Evolutionary conservation across 2,797 vertebrate genomes (phyloP), one percentile per base, ranked within the genome.

Genomic region (Synanceia verrucosa): DNA sequence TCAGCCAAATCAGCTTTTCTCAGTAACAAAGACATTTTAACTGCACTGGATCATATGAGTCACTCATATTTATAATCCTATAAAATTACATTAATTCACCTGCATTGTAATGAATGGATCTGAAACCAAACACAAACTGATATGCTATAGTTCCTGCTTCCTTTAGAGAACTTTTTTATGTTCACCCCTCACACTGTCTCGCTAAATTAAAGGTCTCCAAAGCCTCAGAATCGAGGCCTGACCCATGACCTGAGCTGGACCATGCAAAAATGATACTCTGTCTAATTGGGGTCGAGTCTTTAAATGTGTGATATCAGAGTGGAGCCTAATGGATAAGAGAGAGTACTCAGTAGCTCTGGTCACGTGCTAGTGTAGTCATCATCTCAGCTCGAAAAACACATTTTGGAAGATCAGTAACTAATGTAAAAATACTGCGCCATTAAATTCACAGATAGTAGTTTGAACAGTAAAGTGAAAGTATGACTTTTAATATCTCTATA

Each of bases 1-100:
- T 13, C 37, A 12, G 31, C 10, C 24, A 62, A 48, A 6, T 63
- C 16, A 9, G 55, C 18, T 33, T 5, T 23, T 52, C 9, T 71
- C 21, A 75, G 50, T 44, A 60, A 75, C 31, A 52, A 44, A 65
- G 16, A 63, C 44, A 50, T 44, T 36, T 50, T 1, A 75, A 53
- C 28, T 48, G 7, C 5, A 62, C 12, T 47, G n/a, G 51, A 67
- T 44, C 53, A 57, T 13, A 62, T 47, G 29, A 63, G 51, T 43
- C 28, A 4, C 14, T 13, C 2, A 51, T 24, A 71, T 58, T 70
- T 14, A 41, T 58, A 47, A 21, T 51, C n/a, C 5, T 4, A n/a
- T 14, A 53, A 43, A 47, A 8, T 1, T 33, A 47, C 23, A 56
- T 10, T 4, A 23, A 5, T 59, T 21, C 46, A 48, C 11, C n/a